Conservation (phyloP, 2,888 invertebrate species). For the Serrognathus titanus region DNA sequence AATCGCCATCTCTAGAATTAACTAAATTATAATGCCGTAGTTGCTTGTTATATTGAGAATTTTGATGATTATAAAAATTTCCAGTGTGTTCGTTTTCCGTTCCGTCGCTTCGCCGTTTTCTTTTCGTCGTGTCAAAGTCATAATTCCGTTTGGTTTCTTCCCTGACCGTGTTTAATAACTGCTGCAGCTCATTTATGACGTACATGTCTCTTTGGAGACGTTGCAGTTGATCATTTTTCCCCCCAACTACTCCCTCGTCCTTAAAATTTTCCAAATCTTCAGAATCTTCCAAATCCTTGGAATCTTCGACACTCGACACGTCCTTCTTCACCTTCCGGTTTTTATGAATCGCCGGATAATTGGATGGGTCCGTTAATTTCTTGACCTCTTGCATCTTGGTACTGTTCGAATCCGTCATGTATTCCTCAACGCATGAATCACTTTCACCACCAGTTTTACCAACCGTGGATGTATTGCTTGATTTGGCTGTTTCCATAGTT, state of each 20-base stretch:
- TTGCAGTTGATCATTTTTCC: constrained; percentile 3
- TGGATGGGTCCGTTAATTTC: no score
- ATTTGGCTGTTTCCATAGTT: not conserved
- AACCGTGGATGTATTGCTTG: no score
- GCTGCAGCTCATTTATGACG: constrained; percentile 26
- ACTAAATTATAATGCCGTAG: not conserved
- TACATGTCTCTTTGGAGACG: constrained; percentile 28
- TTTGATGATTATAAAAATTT: constrained; percentile 19
- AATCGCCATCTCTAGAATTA: not conserved
- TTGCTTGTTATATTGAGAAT: constrained; percentile 16
- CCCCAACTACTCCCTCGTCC: no score
- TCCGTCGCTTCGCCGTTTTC: constrained; percentile 1
- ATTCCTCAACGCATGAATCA: no score
- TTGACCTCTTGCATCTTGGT: no score
- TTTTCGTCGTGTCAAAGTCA: not conserved
- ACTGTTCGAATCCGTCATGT: no score
- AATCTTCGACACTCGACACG: no score
- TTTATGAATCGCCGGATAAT: no score
- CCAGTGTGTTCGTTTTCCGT: not conserved
- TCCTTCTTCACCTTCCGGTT: no score
- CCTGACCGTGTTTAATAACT: constrained; percentile 22
- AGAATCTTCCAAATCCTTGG: no score
- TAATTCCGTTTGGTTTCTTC: constrained; percentile 6
- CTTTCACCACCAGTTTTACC: no score
- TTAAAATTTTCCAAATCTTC: no score